These are phyloP conservation scores for Erethizon dorsatum DNA, from an alignment of 2,797 vertebrate genomes.

Conservation along the genomic window DNA sequence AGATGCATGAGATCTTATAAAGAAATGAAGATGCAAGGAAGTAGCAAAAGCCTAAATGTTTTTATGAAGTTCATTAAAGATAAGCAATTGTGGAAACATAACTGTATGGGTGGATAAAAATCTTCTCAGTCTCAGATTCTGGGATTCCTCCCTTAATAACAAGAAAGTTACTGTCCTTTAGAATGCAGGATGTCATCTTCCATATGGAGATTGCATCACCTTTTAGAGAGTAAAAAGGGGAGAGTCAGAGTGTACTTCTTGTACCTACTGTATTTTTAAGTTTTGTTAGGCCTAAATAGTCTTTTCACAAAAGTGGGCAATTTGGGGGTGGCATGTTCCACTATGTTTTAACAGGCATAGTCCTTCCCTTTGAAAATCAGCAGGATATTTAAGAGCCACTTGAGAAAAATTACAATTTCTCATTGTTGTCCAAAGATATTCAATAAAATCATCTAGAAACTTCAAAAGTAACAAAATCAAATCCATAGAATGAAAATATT, in stretches of 20 bases:
- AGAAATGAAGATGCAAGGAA: not conserved
- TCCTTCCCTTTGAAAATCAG: not conserved
- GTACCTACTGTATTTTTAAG: not conserved
- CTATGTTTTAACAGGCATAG: not conserved
- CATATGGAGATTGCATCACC: not conserved
- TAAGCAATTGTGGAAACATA: not conserved
- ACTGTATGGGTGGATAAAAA: not conserved
- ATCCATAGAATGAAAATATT: not conserved
- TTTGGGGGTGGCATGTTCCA: not conserved
- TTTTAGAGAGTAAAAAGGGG: not conserved
- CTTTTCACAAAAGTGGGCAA: not conserved
- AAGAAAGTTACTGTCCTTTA: not conserved
- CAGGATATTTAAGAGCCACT: not conserved
- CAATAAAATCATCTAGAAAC: not conserved
- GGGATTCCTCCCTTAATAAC: not conserved
- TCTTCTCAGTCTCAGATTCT: not conserved
- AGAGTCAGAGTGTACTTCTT: not conserved
- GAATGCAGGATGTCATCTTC: not conserved
- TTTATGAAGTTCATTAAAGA: not conserved
- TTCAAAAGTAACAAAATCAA: not conserved
- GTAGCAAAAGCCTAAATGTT: not conserved
- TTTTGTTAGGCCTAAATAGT: not conserved
- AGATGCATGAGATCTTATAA: not conserved
- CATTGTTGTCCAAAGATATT: not conserved
- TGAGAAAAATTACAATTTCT: not conserved